Conservation (phyloP, 2,888 invertebrate species). For the Mesochorus sp. region DNA sequence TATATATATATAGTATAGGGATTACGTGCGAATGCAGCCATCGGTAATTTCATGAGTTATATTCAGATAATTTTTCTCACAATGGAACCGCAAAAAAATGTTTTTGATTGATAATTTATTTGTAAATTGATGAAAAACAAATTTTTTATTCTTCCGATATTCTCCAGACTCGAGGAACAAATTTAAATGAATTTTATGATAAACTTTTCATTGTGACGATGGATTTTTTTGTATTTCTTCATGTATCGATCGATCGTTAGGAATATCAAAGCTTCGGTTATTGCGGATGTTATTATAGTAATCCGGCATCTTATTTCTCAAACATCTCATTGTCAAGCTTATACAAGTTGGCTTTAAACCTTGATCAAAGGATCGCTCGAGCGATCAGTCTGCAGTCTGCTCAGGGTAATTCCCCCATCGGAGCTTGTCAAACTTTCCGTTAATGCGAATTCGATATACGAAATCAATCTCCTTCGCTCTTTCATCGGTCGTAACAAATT, state of each 20-base stretch:
- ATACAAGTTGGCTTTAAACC: slow-evolving; percentile 6
- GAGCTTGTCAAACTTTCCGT: background rate
- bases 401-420: background rate
- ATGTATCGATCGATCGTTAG: background rate
- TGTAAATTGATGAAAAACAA: too few relatives aligned
- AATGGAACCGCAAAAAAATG: too few relatives aligned
- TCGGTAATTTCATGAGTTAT: too few relatives aligned
- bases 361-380: background rate
- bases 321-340: background rate
- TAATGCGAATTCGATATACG: background rate
- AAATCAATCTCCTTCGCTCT: background rate
- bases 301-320: background rate
- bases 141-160: too few relatives aligned
- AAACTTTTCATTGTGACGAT: too few relatives aligned
- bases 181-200: too few relatives aligned
- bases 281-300: background rate
- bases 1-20: background rate
- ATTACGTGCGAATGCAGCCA: background rate
- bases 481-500: background rate
- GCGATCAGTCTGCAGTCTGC: background rate
- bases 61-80: too few relatives aligned
- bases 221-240: too few relatives aligned
- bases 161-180: too few relatives aligned
- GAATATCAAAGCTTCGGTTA: background rate
- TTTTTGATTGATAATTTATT: too few relatives aligned